Conservation (phyloP, 2,888 invertebrate species). For the Catocala nupta region DNA sequence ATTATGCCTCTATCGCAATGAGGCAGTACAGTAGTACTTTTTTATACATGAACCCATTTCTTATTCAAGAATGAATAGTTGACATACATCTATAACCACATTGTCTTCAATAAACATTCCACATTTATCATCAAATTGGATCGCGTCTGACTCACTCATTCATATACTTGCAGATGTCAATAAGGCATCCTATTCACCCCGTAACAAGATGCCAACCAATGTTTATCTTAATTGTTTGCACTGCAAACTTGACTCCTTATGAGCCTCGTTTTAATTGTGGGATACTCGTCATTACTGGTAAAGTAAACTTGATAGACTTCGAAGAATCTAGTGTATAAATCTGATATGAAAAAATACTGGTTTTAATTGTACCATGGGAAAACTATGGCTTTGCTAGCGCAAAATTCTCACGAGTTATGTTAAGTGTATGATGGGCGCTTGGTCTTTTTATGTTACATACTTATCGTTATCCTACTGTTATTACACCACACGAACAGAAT, state of each 20-base stretch:
- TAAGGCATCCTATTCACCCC: slow-evolving; percentile 43
- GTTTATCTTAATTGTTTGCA: slow-evolving; percentile 56
- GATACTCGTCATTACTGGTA: slow-evolving; percentile 38
- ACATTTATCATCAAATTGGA: slow-evolving; percentile 35
- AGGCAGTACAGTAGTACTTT: too few species aligned
- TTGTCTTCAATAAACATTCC: slow-evolving; percentile 28
- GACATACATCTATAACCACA: background rate
- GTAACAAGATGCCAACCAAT: slow-evolving; percentile 48
- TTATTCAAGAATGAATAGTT: background rate
- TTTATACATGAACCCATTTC: too few species aligned
- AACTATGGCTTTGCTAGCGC: slow-evolving; percentile 9
- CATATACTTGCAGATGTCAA: slow-evolving; percentile 42
- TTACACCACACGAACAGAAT: too few species aligned
- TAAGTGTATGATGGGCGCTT: background rate
- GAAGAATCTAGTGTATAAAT: slow-evolving; percentile 42
- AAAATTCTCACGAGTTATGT: background rate
- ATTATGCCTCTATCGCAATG: too few species aligned
- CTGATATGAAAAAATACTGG: slow-evolving; percentile 39
- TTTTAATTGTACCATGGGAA: slow-evolving; percentile 41
- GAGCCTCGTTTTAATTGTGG: slow-evolving; percentile 40
- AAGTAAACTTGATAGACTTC: slow-evolving; percentile 43
- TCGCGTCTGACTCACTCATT: slow-evolving; percentile 28
- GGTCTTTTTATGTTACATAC: too few species aligned
- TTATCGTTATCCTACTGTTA: too few species aligned
- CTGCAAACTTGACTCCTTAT: slow-evolving; percentile 50